Conservation (phyloP, 2,797 vertebrate genomes). For the Spinibarbus caldwelli region DNA sequence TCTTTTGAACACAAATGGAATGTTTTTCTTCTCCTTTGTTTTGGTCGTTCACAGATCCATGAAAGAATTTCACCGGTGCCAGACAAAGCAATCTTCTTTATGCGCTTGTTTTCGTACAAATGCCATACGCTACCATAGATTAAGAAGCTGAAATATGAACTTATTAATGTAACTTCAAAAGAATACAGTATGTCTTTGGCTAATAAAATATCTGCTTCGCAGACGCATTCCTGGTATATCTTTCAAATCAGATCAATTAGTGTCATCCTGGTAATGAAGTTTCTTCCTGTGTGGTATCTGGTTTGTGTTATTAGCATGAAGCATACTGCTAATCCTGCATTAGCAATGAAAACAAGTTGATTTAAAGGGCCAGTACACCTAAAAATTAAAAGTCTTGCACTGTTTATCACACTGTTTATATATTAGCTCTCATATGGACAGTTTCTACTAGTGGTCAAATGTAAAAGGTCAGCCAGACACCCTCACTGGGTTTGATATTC, state of each 20-base stretch:
- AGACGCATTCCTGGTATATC: slow-evolving; percentile 1
- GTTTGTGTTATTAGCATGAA: not conserved
- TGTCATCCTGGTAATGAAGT: not conserved
- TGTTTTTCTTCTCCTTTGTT: slow-evolving; percentile 46
- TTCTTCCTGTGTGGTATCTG: slow-evolving; percentile 17
- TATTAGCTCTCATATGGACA: not conserved
- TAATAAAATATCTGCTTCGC: not conserved
- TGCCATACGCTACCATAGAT: slow-evolving; percentile 25
- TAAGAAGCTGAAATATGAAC: slow-evolving; percentile 24
- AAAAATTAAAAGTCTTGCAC: not conserved
- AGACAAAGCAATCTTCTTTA: slow-evolving; percentile 43
- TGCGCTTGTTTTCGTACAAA: slow-evolving; percentile 37
- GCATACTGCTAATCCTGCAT: not conserved
- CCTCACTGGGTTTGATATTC: not conserved
- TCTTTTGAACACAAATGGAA: slow-evolving; percentile 46
- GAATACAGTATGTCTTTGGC: slow-evolving; percentile 7
- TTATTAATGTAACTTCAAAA: slow-evolving; percentile 24
- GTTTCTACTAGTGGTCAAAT: slow-evolving; percentile 8
- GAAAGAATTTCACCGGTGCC: slow-evolving; percentile 12
- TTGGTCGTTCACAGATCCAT: slow-evolving; percentile 29
- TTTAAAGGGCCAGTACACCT: not conserved
- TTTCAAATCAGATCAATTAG: slow-evolving; percentile 9
- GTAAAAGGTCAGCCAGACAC: slow-evolving; percentile 30
- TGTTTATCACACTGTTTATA: not conserved
- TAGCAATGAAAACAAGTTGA: not conserved